A percentile compares a stretch with the other conserved stretches of the same genome.
These are phyloP conservation scores for Thereva nobilitata DNA, from an alignment of 2,888 invertebrate genomes.

Conservation along the genomic window DNA sequence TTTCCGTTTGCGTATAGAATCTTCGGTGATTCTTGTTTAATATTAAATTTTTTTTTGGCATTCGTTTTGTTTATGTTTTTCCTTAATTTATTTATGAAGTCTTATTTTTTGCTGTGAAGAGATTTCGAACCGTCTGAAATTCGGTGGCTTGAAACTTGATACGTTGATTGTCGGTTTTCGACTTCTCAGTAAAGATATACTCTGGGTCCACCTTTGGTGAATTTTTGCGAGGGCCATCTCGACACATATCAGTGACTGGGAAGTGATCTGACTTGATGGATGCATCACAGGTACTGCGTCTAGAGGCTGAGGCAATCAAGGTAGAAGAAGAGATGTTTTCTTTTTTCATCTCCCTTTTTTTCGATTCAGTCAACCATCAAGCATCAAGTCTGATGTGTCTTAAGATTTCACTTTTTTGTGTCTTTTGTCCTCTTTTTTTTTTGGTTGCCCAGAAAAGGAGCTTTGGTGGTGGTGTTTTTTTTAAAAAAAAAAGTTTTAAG, in stretches of 20 bases:
- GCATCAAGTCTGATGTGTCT: no score
- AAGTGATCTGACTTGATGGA: slow-evolving; percentile 34
- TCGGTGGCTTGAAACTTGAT: slow-evolving; percentile 34
- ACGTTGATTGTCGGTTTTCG: slow-evolving; percentile 30
- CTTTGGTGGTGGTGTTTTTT: no score
- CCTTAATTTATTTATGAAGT: neutral
- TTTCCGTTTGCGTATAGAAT: slow-evolving; percentile 14
- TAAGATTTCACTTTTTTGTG: no score
- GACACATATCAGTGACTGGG: slow-evolving; percentile 15
- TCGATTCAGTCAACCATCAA: no score
- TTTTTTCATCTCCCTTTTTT: no score
- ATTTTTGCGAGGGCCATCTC: slow-evolving; percentile 14
- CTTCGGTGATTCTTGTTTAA: no score
- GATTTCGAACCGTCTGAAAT: slow-evolving; percentile 14
- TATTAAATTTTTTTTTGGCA: neutral
- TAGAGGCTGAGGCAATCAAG: slow-evolving; percentile 14
- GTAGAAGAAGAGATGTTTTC: slow-evolving; percentile 4
- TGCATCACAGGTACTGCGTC: slow-evolving; percentile 23
- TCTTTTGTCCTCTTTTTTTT: no score
- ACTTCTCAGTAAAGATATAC: slow-evolving; percentile 1
- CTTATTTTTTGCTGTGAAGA: neutral
- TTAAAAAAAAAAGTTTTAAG: no score
- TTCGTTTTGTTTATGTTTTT: neutral
- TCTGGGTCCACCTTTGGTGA: slow-evolving; percentile 15
- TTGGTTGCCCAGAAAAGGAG: no score